Conservation (phyloP, 1,140 invertebrate genomes). For the Drosophila parabipectinata region DNA sequence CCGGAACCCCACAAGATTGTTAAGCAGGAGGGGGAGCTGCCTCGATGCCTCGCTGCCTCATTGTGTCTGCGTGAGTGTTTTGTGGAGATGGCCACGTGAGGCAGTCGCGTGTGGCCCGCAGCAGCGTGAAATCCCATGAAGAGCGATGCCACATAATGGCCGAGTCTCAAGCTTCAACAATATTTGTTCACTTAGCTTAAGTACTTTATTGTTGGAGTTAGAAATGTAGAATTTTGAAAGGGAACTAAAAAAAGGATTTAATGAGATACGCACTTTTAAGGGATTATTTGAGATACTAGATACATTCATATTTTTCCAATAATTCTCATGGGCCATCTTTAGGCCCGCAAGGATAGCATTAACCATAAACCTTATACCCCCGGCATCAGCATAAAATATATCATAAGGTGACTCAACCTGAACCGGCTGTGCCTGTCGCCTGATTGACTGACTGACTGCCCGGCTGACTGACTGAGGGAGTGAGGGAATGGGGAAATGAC, state of each 20-base stretch:
- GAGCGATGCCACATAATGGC: conserved; percentile 6
- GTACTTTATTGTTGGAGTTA: conserved; percentile 3
- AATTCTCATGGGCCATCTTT: conserved; percentile 9
- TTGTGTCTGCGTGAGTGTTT: conserved; percentile 20
- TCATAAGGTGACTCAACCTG: conserved; percentile 52
- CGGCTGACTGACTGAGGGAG: conserved; percentile 47
- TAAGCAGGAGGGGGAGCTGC: background rate
- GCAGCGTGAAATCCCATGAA: conserved; percentile 28
- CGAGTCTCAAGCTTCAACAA: background rate
- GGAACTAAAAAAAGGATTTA: background rate
- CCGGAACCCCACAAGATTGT: conserved; percentile 21
- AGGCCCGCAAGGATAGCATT: conserved; percentile 10
- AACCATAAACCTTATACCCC: conserved; percentile 4
- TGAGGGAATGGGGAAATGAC: conserved; percentile 33
- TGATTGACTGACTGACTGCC: conserved; percentile 40
- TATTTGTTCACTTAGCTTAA: conserved; percentile 1
- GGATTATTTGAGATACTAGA: too few relatives aligned
- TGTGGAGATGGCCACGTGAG: conserved; percentile 35
- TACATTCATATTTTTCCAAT: too few relatives aligned
- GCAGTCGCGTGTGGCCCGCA: conserved; percentile 23
- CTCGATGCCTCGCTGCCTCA: conserved; percentile 2
- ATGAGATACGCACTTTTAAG: background rate
- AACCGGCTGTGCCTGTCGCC: conserved; percentile 37
- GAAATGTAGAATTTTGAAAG: background rate
- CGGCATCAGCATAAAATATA: conserved; percentile 21